Evolutionary conservation across 2,888 invertebrate genomes (phyloP).

Genomic region (Corbicula japonica): DNA sequence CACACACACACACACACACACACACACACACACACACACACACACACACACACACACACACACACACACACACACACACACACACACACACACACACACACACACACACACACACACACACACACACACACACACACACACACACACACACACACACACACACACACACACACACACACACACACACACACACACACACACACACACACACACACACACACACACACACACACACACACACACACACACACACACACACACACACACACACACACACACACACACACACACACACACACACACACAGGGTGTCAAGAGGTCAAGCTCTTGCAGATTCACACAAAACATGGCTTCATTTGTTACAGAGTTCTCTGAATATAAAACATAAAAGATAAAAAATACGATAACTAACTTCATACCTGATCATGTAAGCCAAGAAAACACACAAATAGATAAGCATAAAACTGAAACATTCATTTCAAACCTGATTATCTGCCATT

Average conservation of each 20-base stretch:
- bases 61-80: conserved; percentile 3
- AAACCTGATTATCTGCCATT: too few relatives aligned
- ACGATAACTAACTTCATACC: too few relatives aligned
- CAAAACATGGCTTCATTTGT: too few relatives aligned
- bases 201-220: conserved; percentile 15
- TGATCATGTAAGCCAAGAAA: too few relatives aligned
- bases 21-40: conserved; percentile 3
- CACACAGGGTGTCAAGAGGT: conserved; percentile 3
- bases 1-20: conserved; percentile 3
- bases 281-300: conserved; percentile 15
- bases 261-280: conserved; percentile 15
- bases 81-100: conserved; percentile 3
- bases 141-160: conserved; percentile 6
- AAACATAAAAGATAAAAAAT: too few relatives aligned
- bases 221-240: conserved; percentile 15
- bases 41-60: conserved; percentile 3
- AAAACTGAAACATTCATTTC: too few relatives aligned
- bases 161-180: conserved; percentile 15
- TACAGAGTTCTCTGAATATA: too few relatives aligned
- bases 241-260: conserved; percentile 15
- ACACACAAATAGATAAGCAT: too few relatives aligned
- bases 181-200: conserved; percentile 15
- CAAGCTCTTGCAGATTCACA: too few relatives aligned
- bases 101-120: conserved; percentile 3
- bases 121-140: conserved; percentile 3